Evolutionary conservation across 2,113 vertebrate species (phyloP), one percentile per base, ranked within the genome.

Genomic region (Dicrurus megarhynchus): DNA sequence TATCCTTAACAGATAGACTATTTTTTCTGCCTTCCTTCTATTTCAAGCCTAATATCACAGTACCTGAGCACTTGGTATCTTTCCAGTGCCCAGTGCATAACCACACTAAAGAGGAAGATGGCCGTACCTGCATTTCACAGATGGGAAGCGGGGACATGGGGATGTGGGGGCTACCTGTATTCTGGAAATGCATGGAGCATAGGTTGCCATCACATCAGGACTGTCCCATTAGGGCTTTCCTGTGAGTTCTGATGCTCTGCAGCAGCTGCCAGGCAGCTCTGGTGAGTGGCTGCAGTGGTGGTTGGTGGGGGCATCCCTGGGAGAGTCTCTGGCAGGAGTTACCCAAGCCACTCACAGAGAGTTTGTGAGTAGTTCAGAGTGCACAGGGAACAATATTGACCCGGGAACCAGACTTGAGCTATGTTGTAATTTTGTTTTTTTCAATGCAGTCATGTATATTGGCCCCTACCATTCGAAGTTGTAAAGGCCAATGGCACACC

Each of bases 321-420:
- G 14, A 50, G 7, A 9, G 15, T 74, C 35, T 75, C 24, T 15
- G 4, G 22, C 2, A 2, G 52, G 20, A 75, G 35, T 30, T 39
- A 55, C 39, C 21, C 30, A 24, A 10, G 13, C 4, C 10, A 14
- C 20, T 61, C 42, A 21, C 6, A 8, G 8, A 21, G 24, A 19
- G 17, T 35, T 41, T 74, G 42, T 8, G 6, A 37, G 67, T 8
- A 0, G 2, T 33, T 50, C 69, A 42, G 46, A 49, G 32, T 3
- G 1, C 5, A 0, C 20, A 24, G 53, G 26, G 39, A 59, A 1
- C 0, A 0, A 20, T 20, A 5, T 23, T 67, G 77, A 52, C 12
- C 35, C 12, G 56, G 33, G 11, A 86, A 8, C 35, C 46, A 46
- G 15, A 41, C 28, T 20, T 44, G 19, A 80, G n/a, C n/a, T 47